Evolutionary conservation across 1,140 invertebrate genomes (phyloP).

Genomic region (Agraylea sexmaculata): DNA sequence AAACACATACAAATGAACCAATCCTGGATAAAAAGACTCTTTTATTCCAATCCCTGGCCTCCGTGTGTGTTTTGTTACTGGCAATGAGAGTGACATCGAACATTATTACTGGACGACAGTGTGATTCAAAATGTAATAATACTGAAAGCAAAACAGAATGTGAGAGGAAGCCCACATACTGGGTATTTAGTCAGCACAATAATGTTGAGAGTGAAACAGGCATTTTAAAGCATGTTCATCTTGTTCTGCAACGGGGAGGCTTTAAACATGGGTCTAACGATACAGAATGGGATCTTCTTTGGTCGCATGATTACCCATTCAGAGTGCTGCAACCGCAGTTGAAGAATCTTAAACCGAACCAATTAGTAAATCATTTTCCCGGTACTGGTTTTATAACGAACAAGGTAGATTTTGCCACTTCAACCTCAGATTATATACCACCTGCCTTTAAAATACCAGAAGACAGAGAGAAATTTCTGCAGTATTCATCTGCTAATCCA

Average conservation of each 20-base stretch:
- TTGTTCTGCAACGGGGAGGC: constrained; percentile 60
- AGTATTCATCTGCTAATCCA: constrained; percentile 57
- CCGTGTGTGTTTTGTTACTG: no score
- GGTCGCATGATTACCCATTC: constrained; percentile 92
- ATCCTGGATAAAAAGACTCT: no score
- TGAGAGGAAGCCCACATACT: constrained; percentile 33
- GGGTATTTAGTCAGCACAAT: constrained; percentile 40
- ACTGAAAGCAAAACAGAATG: no score
- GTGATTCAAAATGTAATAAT: no score
- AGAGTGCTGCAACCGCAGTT: constrained; percentile 41
- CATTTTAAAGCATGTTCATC: constrained; percentile 67
- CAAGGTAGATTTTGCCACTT: constrained; percentile 83
- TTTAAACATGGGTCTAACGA: constrained; percentile 49
- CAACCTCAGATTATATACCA: constrained; percentile 64
- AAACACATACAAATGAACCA: no score
- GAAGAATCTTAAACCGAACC: constrained; percentile 54
- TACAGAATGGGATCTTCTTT: constrained; percentile 74
- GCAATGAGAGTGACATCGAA: no score
- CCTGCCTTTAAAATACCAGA: constrained; percentile 78
- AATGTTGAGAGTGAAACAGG: constrained; percentile 42
- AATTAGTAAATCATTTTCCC: constrained; percentile 89
- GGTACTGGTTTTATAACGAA: constrained; percentile 91
- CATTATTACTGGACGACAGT: no score
- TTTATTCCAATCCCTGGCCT: no score
- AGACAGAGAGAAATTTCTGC: constrained; percentile 57